Evolutionary conservation across 2,113 vertebrate species (phyloP).

Genomic region (Sminthopsis crassicaudata): DNA sequence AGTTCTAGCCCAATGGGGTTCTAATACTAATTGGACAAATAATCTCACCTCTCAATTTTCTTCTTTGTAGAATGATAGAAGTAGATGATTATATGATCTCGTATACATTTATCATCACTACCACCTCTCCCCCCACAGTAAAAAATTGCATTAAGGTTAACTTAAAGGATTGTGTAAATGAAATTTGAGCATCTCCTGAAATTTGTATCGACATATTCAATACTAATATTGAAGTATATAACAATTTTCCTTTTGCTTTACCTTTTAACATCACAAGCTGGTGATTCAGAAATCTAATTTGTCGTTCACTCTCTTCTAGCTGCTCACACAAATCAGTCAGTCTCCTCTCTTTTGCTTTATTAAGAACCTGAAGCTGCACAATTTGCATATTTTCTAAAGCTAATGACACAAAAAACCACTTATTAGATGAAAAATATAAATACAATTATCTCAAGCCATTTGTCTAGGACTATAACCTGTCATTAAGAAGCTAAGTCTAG

Average conservation of each 20-base stretch:
- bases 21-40: neutral
- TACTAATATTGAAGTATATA: neutral
- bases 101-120: too few relatives aligned
- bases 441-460: neutral
- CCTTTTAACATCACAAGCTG: constrained; percentile 95
- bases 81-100: neutral
- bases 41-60: neutral
- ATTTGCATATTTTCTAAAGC: constrained; percentile 91
- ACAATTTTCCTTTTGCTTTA: constrained; percentile 60
- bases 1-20: neutral
- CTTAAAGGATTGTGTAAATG: neutral
- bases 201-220: too few relatives aligned
- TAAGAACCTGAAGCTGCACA: constrained; percentile 93
- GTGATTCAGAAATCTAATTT: constrained; percentile 93
- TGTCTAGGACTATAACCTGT: neutral
- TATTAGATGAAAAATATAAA: constrained; percentile 57
- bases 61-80: neutral
- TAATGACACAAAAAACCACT: constrained; percentile 77
- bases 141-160: neutral
- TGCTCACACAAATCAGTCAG: constrained; percentile 91
- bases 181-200: neutral
- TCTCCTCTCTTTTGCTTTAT: constrained; percentile 93
- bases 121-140: neutral
- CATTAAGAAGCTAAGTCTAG: neutral
- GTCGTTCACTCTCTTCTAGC: constrained; percentile 91